A percentile compares a stretch with the other conserved stretches of the same genome.
Conservation (phyloP, 2,888 invertebrate genomes). For the Rhingia rostrata region DNA sequence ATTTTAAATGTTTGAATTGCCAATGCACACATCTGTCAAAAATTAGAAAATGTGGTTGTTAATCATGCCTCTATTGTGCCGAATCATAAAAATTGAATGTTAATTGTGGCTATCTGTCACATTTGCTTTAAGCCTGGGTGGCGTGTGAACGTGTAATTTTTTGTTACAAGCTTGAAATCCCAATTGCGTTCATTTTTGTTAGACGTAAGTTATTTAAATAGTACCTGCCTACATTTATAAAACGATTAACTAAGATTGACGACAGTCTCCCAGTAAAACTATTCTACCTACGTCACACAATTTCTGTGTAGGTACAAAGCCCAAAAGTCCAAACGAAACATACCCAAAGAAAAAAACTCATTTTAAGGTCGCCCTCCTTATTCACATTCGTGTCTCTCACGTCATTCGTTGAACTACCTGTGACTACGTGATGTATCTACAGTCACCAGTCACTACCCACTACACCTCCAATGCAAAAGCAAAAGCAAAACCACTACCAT, state of each 20-base stretch:
- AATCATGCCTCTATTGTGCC: no score
- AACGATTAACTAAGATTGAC: no score
- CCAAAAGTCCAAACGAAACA: constrained; percentile 15
- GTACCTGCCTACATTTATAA: no score
- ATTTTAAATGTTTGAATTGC: no score
- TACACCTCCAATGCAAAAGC: not conserved
- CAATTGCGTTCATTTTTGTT: no score
- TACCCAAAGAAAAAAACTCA: not conserved
- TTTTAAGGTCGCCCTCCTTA: constrained; percentile 37
- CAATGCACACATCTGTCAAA: not conserved
- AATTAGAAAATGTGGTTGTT: not conserved
- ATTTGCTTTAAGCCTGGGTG: no score
- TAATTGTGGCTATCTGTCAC: no score
- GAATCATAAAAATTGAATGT: no score
- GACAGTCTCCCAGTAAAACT: no score
- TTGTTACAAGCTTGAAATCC: no score
- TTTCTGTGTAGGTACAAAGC: not conserved
- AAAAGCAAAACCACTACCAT: not conserved
- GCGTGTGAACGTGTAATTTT: no score
- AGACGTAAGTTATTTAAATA: no score
- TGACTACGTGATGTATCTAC: constrained; percentile 52
- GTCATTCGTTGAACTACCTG: constrained; percentile 50
- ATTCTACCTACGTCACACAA: constrained; percentile 37
- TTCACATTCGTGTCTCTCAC: constrained; percentile 14
- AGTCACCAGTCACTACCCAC: not conserved